phyloP scores from a whole-genome alignment of 2,888 invertebrate species.

The Lepetodrilus schrolli region DNA sequence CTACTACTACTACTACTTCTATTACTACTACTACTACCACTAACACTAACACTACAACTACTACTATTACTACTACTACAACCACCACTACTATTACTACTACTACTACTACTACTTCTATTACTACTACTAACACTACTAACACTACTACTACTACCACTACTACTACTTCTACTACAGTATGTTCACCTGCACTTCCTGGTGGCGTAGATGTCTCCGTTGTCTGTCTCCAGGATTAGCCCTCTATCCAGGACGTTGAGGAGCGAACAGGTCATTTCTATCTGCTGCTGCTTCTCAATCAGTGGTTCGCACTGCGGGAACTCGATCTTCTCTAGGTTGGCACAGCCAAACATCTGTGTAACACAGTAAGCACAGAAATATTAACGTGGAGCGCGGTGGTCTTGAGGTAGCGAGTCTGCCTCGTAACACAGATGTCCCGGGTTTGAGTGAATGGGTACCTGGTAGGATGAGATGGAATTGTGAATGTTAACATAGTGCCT shows the following conservation, averaged over 20 bases:
- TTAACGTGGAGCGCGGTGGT: too few species aligned
- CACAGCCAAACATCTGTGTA: constrained; percentile 54
- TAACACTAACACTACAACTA: neutral
- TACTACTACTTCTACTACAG: constrained; percentile 3
- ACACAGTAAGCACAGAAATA: too few species aligned
- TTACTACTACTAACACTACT: neutral
- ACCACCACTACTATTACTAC: constrained; percentile 14
- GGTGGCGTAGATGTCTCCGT: constrained; percentile 53
- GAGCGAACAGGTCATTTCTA: constrained; percentile 47
- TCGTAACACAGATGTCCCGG: too few species aligned
- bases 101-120: neutral
- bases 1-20: neutral
- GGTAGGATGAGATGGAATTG: too few species aligned
- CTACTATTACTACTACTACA: constrained; percentile 31
- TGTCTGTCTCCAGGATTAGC: constrained; percentile 42
- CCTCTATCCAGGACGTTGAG: constrained; percentile 53
- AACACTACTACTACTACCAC: constrained; percentile 12
- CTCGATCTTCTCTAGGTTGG: constrained; percentile 41
- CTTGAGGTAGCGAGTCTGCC: too few species aligned
- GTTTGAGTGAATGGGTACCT: too few species aligned
- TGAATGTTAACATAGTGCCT: too few species aligned
- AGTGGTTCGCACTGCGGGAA: constrained; percentile 46
- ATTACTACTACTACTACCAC: neutral
- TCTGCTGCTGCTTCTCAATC: constrained; percentile 41
- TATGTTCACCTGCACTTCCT: constrained; percentile 55